A percentile compares a stretch with the other conserved stretches of the same genome.
Evolutionary conservation across 2,113 vertebrate genomes (phyloP).

Genomic region (Cavia porcellus): DNA sequence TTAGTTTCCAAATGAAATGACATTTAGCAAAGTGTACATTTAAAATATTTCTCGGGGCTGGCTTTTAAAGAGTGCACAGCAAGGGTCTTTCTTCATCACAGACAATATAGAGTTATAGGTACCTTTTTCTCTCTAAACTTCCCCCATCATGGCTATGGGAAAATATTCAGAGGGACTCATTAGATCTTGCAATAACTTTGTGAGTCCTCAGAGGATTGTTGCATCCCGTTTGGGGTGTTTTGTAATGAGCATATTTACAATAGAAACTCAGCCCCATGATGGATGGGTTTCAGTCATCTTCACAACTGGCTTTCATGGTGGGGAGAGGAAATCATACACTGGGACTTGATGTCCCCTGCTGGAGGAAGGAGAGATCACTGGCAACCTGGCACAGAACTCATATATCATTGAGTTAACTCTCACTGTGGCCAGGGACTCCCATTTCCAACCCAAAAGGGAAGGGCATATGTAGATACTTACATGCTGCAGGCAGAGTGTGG

Average conservation of each 20-base stretch:
- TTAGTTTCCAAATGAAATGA: slow-evolving; percentile 73
- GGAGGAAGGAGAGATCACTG: background rate
- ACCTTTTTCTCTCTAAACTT: background rate
- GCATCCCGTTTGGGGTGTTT: rapidly evolving
- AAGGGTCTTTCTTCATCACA: background rate
- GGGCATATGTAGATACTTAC: background rate
- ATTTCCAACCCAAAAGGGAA: background rate
- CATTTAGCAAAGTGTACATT: slow-evolving; percentile 61
- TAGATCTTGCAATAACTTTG: background rate
- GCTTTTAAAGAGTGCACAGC: background rate
- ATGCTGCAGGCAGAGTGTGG: background rate
- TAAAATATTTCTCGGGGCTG: slow-evolving; percentile 57
- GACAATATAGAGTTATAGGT: background rate
- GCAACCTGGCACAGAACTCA: rapidly evolving
- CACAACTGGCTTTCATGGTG: background rate
- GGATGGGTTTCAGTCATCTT: background rate
- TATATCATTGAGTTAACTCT: background rate
- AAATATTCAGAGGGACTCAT: background rate
- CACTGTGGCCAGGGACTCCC: background rate
- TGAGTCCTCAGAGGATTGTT: background rate
- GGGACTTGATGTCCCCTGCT: background rate
- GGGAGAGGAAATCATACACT: rapidly evolving
- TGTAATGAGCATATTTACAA: background rate
- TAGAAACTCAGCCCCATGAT: rapidly evolving
- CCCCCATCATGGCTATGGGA: background rate